These are phyloP conservation scores for Hucho hucho DNA, from an alignment of 2,113 vertebrate species.

Conservation along the genomic window DNA sequence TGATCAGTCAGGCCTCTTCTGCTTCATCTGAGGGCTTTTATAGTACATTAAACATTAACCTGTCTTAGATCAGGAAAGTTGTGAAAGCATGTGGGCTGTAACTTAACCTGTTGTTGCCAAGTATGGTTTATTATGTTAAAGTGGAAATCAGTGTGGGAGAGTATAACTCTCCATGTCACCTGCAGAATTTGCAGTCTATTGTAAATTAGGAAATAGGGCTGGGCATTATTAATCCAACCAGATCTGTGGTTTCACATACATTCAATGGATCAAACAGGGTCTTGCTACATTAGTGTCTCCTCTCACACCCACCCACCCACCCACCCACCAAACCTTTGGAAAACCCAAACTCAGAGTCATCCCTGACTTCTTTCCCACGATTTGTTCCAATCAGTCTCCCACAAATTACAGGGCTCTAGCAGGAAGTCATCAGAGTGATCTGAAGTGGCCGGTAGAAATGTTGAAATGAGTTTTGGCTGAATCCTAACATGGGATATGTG, in stretches of 20 bases:
- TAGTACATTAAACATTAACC: background rate
- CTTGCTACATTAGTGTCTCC: background rate
- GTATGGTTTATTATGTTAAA: too few species aligned
- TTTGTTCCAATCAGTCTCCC: constrained; percentile 32
- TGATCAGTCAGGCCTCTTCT: background rate
- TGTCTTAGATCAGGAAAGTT: background rate
- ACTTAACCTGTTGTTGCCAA: too few species aligned
- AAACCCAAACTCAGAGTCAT: constrained; percentile 30
- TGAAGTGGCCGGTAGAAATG: background rate
- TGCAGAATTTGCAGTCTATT: too few species aligned
- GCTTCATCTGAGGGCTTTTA: too few species aligned
- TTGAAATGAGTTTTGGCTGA: background rate
- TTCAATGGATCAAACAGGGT: background rate
- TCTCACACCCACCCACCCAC: background rate
- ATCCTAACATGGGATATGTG: background rate
- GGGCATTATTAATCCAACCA: too few species aligned
- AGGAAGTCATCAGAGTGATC: constrained; percentile 35
- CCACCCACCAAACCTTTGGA: constrained; percentile 19
- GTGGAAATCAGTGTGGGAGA: too few species aligned
- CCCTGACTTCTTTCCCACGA: constrained; percentile 45
- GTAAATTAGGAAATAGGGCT: too few species aligned
- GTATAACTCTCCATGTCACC: too few species aligned
- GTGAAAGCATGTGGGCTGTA: too few species aligned
- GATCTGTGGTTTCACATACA: background rate
- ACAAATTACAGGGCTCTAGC: constrained; percentile 37